phyloP scores from a whole-genome alignment of 2,797 vertebrate species.

The Catamblyrhynchus diadema region DNA sequence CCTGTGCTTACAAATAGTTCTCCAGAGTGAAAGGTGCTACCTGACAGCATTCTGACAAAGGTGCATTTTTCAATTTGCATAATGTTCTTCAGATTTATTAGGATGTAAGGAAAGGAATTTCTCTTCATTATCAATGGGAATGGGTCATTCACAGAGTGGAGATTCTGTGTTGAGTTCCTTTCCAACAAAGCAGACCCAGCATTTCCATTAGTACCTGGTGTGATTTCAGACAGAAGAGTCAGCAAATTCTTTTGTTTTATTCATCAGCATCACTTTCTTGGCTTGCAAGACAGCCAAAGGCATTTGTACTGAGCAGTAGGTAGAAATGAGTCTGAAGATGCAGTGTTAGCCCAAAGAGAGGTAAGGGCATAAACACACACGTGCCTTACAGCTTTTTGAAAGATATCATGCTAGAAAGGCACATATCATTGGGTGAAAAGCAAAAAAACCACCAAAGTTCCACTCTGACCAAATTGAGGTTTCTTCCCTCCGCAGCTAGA shows the following conservation, averaged over 20 bases:
- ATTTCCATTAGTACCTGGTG: slow-evolving; percentile 9
- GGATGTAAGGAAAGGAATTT: slow-evolving; percentile 57
- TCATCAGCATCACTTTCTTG: not conserved
- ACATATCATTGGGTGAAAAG: not conserved
- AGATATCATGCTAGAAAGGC: not conserved
- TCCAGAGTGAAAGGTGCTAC: slow-evolving; percentile 74
- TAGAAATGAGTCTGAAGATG: not conserved
- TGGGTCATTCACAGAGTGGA: slow-evolving; percentile 35
- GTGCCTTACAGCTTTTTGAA: not conserved
- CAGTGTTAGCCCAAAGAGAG: fast-evolving
- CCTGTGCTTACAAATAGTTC: slow-evolving; percentile 76
- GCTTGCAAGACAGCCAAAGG: not conserved
- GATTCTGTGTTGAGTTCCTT: not conserved
- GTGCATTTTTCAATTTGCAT: slow-evolving; percentile 75
- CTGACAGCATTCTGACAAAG: slow-evolving; percentile 69
- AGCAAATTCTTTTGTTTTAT: slow-evolving; percentile 41
- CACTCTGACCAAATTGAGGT: not conserved
- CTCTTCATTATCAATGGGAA: slow-evolving; percentile 50
- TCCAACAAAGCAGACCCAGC: slow-evolving; percentile 3
- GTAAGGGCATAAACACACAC: fast-evolving
- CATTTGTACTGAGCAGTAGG: not conserved
- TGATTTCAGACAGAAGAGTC: not conserved
- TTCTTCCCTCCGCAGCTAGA: not conserved
- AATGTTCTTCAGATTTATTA: slow-evolving; percentile 68
- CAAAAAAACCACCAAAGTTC: not conserved